Evolutionary conservation across 2,797 vertebrate genomes (phyloP), one percentile per base, ranked within the genome.

Genomic region (Takifugu rubripes): DNA sequence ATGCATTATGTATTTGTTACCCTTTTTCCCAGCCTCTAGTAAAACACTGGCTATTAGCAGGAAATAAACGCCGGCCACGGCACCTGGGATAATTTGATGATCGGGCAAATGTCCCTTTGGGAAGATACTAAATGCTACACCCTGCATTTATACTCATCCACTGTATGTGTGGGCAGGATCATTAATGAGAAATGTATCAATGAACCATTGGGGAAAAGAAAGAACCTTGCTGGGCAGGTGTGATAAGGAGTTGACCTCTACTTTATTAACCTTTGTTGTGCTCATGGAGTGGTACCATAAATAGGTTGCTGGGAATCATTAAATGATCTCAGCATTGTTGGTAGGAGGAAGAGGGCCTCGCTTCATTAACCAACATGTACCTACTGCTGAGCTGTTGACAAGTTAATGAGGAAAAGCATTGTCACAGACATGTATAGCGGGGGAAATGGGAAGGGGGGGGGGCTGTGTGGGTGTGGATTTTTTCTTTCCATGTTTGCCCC

Each of bases 261-360:
- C 79, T 84, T 88, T 81, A 88, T 86, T 84, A 86, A 85, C 79
- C 79, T 75, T 61, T 73, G 75, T 82, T 83, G 78, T 83, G 77
- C 72, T 86, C 77, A 70, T 75, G 69, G 67, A 79, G 79, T 56
- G 57, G 47, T 56, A 61, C 64, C 63, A 59, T 85, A 75, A 83
- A 82, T 74, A 81, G 74, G 63, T 68, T 81, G 66, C 61, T 54
- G 70, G 76, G 68, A 78, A 74, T 70, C 68, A 72, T 79, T 83
- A 77, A 79, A 72, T 53, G 27, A 80, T 79, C 54, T 55, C 61
- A 47, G 70, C 24, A n/a, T 25, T 48, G 62, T 53, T 62, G 65
- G 72, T 44, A 21, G 50, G 52, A 74, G 63, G 63, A 77, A 70
- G 59, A 56, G 74, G 64, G 45, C 56, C 46, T 58, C 45, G 66